These are phyloP conservation scores for Trogon surrucura DNA, from an alignment of 2,113 vertebrate genomes.

Conservation along the genomic window DNA sequence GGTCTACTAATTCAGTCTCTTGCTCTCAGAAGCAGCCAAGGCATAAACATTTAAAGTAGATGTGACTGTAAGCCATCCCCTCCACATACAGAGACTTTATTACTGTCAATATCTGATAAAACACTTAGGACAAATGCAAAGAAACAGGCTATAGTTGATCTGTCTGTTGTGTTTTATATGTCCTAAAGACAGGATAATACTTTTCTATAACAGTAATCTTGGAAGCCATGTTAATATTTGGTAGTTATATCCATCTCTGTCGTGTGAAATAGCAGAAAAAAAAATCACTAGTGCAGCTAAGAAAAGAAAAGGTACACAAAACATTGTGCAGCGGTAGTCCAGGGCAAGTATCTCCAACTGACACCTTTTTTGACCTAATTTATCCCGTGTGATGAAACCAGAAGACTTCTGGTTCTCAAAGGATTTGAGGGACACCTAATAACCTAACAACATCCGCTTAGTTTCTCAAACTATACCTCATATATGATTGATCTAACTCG, in stretches of 20 bases:
- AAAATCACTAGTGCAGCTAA: not conserved
- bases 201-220: not conserved
- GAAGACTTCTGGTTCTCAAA: not conserved
- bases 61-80: not conserved
- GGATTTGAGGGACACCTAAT: conserved; percentile 1
- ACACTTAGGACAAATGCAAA: not conserved
- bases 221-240: not conserved
- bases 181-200: not conserved
- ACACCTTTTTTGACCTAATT: not conserved
- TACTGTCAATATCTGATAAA: not conserved
- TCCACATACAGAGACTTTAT: not conserved
- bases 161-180: not conserved
- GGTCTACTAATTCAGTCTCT: not conserved
- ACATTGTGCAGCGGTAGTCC: not conserved
- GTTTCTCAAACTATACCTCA: not conserved
- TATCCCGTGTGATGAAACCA: not conserved
- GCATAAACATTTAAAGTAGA: not conserved
- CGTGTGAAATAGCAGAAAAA: not conserved
- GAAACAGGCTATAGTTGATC: not conserved
- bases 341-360: not conserved
- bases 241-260: not conserved
- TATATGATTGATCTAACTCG: not conserved
- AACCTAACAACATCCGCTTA: not conserved
- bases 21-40: not conserved
- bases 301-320: not conserved